Evolutionary conservation across 2,797 vertebrate genomes (phyloP), one percentile per base, ranked within the genome.

Genomic region (Chloroceryle amazona): DNA sequence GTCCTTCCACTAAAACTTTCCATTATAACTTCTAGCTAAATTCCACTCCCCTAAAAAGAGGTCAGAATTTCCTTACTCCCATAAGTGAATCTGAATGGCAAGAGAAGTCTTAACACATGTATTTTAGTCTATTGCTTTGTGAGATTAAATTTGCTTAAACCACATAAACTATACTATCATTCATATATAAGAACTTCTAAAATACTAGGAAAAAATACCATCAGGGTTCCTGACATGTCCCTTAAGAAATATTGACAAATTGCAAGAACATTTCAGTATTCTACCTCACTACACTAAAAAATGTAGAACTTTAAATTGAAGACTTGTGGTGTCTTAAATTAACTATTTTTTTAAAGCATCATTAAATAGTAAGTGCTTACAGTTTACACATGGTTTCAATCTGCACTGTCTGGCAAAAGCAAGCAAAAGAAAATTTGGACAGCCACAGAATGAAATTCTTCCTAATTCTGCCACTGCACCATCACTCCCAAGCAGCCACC

Each of bases 401-500:
- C 67, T 81, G 19, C 16, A 60, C 0, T 52, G 54, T 33, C 19
- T 71, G 17, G 19, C 9, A 79, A 83, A 86, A 61, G 57, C 52
- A 70, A 91, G 47, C n/a, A 73, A 39, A 75, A 67, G 11, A 26
- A 28, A 35, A 54, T 63, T 13, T 11, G 4, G n/a, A 42, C 13
- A 23, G 11, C 23, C 29, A 60, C 17, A 51, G 57, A 31, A 75
- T 18, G 19, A 46, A n/a, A 23, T 17, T 26, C 41, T 44, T 78
- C 35, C 39, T 25, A 28, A 44, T 26, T 66, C 52, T 71, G 63
- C 37, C 58, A 66, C 18, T 20, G 41, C 35, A 58, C 11, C 28
- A n/a, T 6, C 58, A 35, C 25, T 1, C 6, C 44, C 1, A 2
- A 88, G 66, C 54, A 13, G 13, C 29, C 1, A 2, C 55, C 60